Evolutionary conservation across 2,888 invertebrate species (phyloP), one percentile per base, ranked within the genome.

Genomic region (Argyra leucocephala): DNA sequence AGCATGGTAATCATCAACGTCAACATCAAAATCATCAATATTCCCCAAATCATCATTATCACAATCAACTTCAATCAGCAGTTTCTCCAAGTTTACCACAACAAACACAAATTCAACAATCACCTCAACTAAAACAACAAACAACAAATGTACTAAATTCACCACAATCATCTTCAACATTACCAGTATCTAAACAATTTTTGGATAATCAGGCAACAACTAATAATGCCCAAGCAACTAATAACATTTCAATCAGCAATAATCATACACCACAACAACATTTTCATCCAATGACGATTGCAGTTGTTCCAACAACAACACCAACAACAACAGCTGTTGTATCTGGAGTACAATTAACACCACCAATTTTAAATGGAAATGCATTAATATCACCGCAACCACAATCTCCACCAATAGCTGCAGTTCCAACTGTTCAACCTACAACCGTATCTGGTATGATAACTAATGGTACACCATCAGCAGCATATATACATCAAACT

Each of bases 261-360:
- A 48, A n/a, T 48, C 61, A 63, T 57, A 61, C 66, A 22, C 2
- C 24, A n/a, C 66, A 66, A 57, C 64, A 64, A 24, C 64, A 64
- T 37, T 66, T 64, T 62, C 64, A 63, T 61, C 58, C 66, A 63
- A 66, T 64, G 23, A 61, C 64, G 18, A 62, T 62, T 48, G 59
- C 59, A 22, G 23, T 22, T 59, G 24, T 22, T 23, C 57, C 63
- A 63, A 61, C 60, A 26, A 23, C 63, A 6, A 1, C 60, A 12
- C 58, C 37, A 21, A 18, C 22, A n/a, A 48, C 66, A 48, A n/a
- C 65, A 62, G 22, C 67, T 36, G 22, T 64, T 58, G 21, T 64
- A 57, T 36, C 57, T 22, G 18, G 61, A 48, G 37, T 62, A 18
- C 22, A 22, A 22, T 21, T 59, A 60, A 58, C 62, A 31, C 23